Evolutionary conservation across 2,888 invertebrate species (phyloP).

Genomic region (Chloromyia formosa): DNA sequence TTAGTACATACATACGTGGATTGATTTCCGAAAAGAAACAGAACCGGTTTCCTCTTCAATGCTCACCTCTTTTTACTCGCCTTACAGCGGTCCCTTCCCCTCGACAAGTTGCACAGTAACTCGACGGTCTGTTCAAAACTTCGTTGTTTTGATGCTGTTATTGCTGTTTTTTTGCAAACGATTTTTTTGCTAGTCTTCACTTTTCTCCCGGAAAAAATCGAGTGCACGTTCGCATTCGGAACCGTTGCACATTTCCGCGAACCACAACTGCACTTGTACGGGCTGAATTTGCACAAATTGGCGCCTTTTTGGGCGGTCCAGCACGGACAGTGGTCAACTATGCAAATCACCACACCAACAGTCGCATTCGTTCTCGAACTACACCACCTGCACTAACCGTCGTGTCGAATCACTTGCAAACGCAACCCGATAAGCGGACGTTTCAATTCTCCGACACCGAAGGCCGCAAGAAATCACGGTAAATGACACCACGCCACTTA

Average conservation of each 20-base stretch:
- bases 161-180: not conserved
- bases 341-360: not conserved
- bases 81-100: not conserved
- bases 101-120: not conserved
- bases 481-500: not conserved
- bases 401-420: not conserved
- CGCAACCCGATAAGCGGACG: not conserved
- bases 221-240: not conserved
- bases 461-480: not conserved
- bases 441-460: not conserved
- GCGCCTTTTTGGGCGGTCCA: no score
- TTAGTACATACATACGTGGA: not conserved
- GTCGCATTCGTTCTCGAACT: not conserved
- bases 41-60: not conserved
- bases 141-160: not conserved
- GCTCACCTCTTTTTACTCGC: slow-evolving; percentile 2
- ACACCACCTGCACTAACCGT: not conserved
- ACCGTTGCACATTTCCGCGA: no score
- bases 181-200: not conserved
- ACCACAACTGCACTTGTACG: no score
- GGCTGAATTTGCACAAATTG: no score
- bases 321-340: no score
- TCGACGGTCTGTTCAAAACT: not conserved
- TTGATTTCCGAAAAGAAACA: not conserved
- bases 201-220: not conserved